Evolutionary conservation across 2,888 invertebrate species (phyloP).

Genomic region (Cosmia pyralina): DNA sequence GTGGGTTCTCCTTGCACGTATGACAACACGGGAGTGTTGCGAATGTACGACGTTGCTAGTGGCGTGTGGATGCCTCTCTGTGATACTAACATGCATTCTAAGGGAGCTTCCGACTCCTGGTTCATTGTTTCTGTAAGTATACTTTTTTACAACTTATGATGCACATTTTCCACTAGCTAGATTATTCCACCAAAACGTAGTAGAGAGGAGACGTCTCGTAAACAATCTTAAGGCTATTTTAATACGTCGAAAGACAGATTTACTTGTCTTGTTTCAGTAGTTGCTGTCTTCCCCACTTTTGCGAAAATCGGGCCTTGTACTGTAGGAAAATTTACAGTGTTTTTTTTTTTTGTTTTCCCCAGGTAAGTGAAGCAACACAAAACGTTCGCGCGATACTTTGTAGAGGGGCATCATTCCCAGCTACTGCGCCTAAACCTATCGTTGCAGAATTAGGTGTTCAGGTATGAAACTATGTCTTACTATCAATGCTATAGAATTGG

Average conservation of each 20-base stretch:
- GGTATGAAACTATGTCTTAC: constrained; percentile 72
- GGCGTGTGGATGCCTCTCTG: constrained; percentile 95
- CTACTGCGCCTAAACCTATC: constrained; percentile 96
- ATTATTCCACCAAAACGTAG: neutral
- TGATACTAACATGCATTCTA: constrained; percentile 92
- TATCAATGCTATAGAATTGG: neutral
- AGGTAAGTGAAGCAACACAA: constrained; percentile 94
- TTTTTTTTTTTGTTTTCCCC: constrained; percentile 35
- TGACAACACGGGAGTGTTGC: constrained; percentile 94
- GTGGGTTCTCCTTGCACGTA: constrained; percentile 94
- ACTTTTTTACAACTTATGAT: neutral
- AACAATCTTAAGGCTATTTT: neutral
- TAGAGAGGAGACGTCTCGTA: neutral
- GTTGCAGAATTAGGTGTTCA: constrained; percentile 93
- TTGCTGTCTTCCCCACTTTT: neutral
- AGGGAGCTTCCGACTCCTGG: constrained; percentile 85
- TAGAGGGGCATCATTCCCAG: constrained; percentile 96
- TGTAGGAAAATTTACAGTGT: neutral
- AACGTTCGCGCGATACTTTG: constrained; percentile 96
- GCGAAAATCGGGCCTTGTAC: neutral
- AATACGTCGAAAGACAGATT: neutral
- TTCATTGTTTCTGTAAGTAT: constrained; percentile 90
- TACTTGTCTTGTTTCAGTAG: neutral
- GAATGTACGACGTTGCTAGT: constrained; percentile 92
- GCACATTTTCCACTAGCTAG: neutral